phyloP scores from a whole-genome alignment of 2,797 vertebrate genomes.

The Perodicticus potto region DNA sequence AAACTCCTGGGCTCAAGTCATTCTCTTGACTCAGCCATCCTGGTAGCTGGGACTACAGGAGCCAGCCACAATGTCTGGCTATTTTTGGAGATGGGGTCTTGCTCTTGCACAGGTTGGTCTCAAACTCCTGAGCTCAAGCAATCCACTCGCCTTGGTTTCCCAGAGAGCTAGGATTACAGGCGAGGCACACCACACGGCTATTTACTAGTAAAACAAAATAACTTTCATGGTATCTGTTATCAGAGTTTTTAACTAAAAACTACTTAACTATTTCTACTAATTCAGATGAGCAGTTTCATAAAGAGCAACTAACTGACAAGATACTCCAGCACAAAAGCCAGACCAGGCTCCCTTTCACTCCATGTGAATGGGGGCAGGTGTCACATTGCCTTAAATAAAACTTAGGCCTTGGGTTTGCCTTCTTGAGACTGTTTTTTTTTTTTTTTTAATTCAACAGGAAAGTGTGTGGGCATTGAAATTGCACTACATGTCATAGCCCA shows the following conservation, averaged over 20 bases:
- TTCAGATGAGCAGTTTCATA: neutral
- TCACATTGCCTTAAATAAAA: neutral
- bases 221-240: neutral
- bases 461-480: constrained; percentile 67
- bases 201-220: constrained; percentile 60
- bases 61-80: no score
- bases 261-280: neutral
- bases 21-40: no score
- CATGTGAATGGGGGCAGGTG: neutral
- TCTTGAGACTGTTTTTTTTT: constrained; percentile 50
- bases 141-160: no score
- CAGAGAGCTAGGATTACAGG: no score
- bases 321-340: neutral
- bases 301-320: neutral
- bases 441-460: constrained; percentile 45
- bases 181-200: no score
- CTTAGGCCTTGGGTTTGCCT: neutral
- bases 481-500: constrained; percentile 9
- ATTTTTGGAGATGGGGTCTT: no score
- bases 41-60: no score
- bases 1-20: no score
- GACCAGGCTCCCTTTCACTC: neutral
- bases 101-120: no score
- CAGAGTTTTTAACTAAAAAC: constrained; percentile 22
- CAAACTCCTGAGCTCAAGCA: no score